These are phyloP conservation scores for Troides oblongomaculatus DNA, from an alignment of 2,888 invertebrate genomes.

Conservation along the genomic window DNA sequence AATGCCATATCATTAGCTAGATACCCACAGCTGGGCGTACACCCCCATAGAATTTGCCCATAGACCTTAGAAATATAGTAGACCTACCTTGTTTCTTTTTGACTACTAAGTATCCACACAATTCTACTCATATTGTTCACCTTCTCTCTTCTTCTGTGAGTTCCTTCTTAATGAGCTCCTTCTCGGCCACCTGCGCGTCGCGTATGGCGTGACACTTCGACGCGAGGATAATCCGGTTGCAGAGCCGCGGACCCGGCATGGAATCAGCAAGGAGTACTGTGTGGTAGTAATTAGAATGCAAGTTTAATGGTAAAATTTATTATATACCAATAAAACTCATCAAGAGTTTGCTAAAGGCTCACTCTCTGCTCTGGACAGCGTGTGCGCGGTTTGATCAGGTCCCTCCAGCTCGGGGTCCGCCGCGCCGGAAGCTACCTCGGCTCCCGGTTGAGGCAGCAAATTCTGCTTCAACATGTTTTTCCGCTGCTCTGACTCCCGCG, in stretches of 20 bases:
- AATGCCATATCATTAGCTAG: no score
- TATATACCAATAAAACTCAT: no score
- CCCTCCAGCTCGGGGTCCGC: conserved; percentile 73
- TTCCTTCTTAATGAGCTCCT: conserved; percentile 78
- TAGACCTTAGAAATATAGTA: no score
- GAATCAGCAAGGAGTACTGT: conserved; percentile 83
- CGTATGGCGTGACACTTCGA: conserved; percentile 92
- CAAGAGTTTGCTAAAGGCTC: conserved; percentile 30
- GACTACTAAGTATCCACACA: no score
- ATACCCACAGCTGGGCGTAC: no score
- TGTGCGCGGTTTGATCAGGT: conserved; percentile 75
- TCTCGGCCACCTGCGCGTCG: conserved; percentile 89
- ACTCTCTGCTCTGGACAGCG: conserved; percentile 65
- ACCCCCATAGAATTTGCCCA: no score
- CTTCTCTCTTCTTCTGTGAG: conserved; percentile 77
- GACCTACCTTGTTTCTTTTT: no score
- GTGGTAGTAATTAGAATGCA: neutral
- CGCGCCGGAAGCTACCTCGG: conserved; percentile 54
- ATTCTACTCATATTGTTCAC: conserved; percentile 34
- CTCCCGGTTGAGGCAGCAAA: conserved; percentile 63
- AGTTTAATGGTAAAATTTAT: no score
- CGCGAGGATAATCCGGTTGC: conserved; percentile 89
- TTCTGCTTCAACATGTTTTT: conserved; percentile 74
- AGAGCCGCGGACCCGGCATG: conserved; percentile 75
- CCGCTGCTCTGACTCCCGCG: conserved; percentile 79